These are phyloP conservation scores for Bombylius major DNA, from an alignment of 2,888 invertebrate species.

Conservation along the genomic window DNA sequence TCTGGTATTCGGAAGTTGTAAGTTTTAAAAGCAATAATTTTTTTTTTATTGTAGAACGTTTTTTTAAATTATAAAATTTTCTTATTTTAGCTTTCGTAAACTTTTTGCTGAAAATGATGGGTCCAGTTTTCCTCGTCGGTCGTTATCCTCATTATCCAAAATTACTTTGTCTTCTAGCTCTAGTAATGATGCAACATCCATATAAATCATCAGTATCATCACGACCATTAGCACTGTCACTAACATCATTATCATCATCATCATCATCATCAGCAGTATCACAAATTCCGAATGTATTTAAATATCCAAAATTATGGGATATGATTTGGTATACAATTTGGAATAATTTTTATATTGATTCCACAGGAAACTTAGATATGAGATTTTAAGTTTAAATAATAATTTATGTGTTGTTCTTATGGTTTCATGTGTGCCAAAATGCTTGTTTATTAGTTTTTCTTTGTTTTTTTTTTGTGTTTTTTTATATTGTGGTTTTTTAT, in stretches of 20 bases:
- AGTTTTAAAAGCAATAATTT: conserved; percentile 32
- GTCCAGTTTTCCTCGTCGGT: conserved; percentile 61
- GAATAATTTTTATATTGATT: neutral
- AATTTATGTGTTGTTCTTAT: no score
- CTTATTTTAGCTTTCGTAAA: conserved; percentile 66
- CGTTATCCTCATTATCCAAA: conserved; percentile 65
- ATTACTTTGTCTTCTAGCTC: conserved; percentile 46
- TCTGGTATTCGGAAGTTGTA: conserved; percentile 86
- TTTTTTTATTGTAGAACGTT: neutral
- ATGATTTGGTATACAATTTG: neutral
- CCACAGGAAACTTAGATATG: neutral
- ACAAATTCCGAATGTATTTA: neutral
- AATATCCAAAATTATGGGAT: neutral
- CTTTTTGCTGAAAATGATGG: conserved; percentile 59
- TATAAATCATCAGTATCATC: neutral
- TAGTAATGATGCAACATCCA: conserved; percentile 11
- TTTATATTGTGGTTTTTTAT: no score
- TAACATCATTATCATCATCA: neutral
- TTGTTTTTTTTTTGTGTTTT: no score
- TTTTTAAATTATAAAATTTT: conserved; percentile 6
- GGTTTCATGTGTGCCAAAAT: no score
- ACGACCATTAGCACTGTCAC: neutral
- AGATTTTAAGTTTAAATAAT: neutral
- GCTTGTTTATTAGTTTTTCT: no score
- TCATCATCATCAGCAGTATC: neutral